These are phyloP conservation scores for Adelphocoris suturalis DNA, from an alignment of 2,888 invertebrate species.

Conservation along the genomic window DNA sequence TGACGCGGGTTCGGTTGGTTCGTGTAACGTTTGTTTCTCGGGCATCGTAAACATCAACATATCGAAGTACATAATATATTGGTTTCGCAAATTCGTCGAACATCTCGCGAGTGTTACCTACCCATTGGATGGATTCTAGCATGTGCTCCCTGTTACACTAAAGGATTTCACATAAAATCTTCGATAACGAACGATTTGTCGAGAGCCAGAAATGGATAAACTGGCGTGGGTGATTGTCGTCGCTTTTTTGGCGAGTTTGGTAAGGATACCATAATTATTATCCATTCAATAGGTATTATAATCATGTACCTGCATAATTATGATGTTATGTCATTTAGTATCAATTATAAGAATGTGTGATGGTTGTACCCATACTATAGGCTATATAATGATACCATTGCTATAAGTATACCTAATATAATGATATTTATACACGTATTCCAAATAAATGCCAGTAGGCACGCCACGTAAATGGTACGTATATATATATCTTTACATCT, in stretches of 20 bases:
- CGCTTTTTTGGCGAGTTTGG: background rate
- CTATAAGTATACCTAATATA: too few species aligned
- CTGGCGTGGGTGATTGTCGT: background rate
- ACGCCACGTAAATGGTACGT: too few species aligned
- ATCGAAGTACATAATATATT: background rate
- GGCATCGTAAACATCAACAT: slow-evolving; percentile 7
- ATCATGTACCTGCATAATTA: too few species aligned
- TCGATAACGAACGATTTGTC: slow-evolving; percentile 8
- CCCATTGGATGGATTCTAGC: background rate
- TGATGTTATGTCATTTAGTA: too few species aligned
- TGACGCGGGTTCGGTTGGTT: background rate
- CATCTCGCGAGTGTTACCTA: background rate
- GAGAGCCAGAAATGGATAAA: slow-evolving; percentile 24
- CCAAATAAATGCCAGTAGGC: too few species aligned
- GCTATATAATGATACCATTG: too few species aligned
- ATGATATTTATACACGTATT: too few species aligned
- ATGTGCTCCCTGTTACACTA: background rate
- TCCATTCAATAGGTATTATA: too few species aligned
- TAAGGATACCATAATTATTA: background rate
- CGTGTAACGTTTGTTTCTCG: background rate
- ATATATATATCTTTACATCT: too few species aligned
- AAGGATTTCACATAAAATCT: background rate
- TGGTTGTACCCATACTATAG: too few species aligned
- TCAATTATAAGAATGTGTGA: too few species aligned
- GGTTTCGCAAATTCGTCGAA: background rate